Evolutionary conservation across 1,140 invertebrate genomes (phyloP).

Genomic region (Gonatopus flavifemur): DNA sequence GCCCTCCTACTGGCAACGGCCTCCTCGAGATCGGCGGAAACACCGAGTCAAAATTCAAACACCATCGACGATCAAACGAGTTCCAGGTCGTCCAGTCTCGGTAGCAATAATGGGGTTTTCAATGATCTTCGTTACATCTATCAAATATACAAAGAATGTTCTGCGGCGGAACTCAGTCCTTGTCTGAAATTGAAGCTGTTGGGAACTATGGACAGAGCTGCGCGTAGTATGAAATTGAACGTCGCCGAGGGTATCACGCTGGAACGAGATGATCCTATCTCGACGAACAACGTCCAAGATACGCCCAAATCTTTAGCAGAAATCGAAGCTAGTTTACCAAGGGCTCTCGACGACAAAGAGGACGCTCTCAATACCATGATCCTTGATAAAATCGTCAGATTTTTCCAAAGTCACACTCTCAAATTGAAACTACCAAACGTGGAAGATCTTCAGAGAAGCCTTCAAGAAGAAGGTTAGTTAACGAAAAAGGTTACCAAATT

Average conservation of each 20-base stretch:
- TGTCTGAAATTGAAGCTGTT: conserved; percentile 78
- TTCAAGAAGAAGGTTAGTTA: conserved; percentile 58
- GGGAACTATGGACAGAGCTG: conserved; percentile 70
- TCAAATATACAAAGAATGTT: conserved; percentile 75
- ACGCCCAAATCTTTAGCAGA: conserved; percentile 60
- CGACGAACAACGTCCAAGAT: conserved; percentile 43
- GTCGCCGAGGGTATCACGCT: conserved; percentile 73
- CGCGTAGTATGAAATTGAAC: conserved; percentile 64
- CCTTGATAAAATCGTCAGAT: conserved; percentile 70
- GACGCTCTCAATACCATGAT: conserved; percentile 73
- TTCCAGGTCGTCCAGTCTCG: conserved; percentile 42
- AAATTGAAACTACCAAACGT: conserved; percentile 72
- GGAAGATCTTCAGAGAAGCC: conserved; percentile 64
- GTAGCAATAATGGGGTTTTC: conserved; percentile 47
- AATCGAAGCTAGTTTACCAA: conserved; percentile 69
- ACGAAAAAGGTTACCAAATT: no score
- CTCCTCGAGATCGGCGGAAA: conserved; percentile 55
- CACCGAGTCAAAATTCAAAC: conserved; percentile 48
- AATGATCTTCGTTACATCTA: conserved; percentile 61
- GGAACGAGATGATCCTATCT: conserved; percentile 62
- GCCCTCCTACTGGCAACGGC: conserved; percentile 44
- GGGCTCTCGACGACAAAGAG: conserved; percentile 70
- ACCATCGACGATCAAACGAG: conserved; percentile 55
- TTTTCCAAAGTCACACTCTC: conserved; percentile 75
- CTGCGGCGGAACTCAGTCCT: conserved; percentile 67